Evolutionary conservation across 2,113 vertebrate species (phyloP), one percentile per base, ranked within the genome.

Genomic region (Arenaria interpres): DNA sequence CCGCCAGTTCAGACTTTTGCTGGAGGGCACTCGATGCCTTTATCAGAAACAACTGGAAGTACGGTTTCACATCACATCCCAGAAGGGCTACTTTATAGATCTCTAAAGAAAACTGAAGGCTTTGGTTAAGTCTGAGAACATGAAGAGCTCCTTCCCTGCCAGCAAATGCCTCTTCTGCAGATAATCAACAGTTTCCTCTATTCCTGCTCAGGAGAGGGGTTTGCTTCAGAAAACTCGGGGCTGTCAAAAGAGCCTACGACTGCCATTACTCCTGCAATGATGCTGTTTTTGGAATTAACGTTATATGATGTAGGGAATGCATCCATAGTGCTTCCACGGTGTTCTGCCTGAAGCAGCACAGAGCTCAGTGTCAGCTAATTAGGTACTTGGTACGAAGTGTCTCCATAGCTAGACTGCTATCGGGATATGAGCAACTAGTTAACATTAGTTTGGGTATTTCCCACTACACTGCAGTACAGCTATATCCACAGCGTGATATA

Each of bases 1-100:
- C 85, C 39, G 10, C 57, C 73, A 82, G 88, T 79, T 90, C 88
- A 89, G 59, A 94, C 78, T 90, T 96, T 45, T 91, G 80, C 90
- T 87, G 66, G 53, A 95, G 88, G 67, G 62, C 74, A 76, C 51
- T 78, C 80, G 35, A 32, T 50, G 45, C 59, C 64, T 85, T 88
- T 74, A 88, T 85, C 85, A 95, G 69, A 83, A 90, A 86, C 69
- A 93, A 92, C 24, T 84, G 43, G 46, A 54, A 89, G 63, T 28
- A n/a, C 27, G 30, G 56, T 53, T 95, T 90, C 73, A 66, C 59
- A 69, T 88, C 68, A 62, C 59, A 79, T 50, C 69, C 2, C 68
- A 94, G 73, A 96, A 88, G 85, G 74, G 54, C 60, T 90, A 85
- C 90, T 86, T 89, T 57, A 88, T 13, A 85, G 41, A 81, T 78